A percentile compares a stretch with the other conserved stretches of the same genome.
Conservation (phyloP, 2,888 invertebrate genomes). For the Schizotus pectinicornis region DNA sequence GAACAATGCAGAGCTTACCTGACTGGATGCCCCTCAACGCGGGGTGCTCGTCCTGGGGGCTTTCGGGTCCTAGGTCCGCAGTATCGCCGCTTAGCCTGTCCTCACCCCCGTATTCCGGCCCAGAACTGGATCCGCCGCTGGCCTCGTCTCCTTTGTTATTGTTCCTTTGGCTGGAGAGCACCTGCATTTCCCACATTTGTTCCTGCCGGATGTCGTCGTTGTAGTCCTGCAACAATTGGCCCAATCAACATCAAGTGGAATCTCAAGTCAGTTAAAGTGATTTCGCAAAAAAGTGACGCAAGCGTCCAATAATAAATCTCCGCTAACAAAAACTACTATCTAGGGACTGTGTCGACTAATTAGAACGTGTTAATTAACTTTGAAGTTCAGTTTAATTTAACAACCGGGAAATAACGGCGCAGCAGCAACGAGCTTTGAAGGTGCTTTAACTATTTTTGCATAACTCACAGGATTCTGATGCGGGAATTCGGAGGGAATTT, state of each 20-base stretch:
- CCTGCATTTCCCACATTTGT: conserved; percentile 86
- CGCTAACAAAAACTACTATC: too few species aligned
- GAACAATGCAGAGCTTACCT: conserved; percentile 29
- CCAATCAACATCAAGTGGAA: too few species aligned
- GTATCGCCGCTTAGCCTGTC: conserved; percentile 60
- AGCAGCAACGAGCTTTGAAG: too few species aligned
- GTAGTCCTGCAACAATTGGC: conserved; percentile 71
- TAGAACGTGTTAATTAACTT: too few species aligned
- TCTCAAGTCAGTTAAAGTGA: too few species aligned
- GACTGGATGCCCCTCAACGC: conserved; percentile 67
- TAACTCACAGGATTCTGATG: too few species aligned
- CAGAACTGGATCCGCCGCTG: conserved; percentile 44
- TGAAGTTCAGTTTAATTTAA: too few species aligned
- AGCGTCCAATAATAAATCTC: too few species aligned
- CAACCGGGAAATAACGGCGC: too few species aligned
- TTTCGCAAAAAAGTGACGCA: too few species aligned
- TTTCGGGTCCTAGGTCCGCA: conserved; percentile 53
- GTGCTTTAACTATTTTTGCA: too few species aligned
- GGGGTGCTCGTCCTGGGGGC: conserved; percentile 64
- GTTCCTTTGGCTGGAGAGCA: conserved; percentile 67
- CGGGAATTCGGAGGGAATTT: too few species aligned
- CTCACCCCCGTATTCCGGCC: conserved; percentile 54
- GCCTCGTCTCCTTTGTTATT: conserved; percentile 50
- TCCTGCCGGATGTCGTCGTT: conserved; percentile 91
- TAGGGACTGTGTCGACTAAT: background rate